These are phyloP conservation scores for Sorex fumeus DNA, from an alignment of 2,113 vertebrate species.

Conservation along the genomic window DNA sequence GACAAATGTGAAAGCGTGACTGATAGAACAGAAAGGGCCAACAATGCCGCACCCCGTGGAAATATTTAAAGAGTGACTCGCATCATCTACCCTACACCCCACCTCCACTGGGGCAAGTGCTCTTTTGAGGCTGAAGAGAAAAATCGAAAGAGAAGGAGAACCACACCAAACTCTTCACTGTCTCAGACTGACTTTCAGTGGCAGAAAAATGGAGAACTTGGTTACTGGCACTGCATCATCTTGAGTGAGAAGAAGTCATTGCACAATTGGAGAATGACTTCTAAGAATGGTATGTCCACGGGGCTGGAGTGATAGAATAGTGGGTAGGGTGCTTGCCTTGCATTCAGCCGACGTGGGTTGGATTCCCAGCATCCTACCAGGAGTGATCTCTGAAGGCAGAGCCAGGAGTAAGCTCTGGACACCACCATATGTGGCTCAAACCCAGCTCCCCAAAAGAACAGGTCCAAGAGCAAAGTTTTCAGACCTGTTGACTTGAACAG, in stretches of 20 bases:
- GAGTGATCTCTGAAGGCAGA: too few relatives aligned
- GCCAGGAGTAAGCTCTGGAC: too few relatives aligned
- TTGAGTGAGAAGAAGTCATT: background rate
- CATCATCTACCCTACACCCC: background rate
- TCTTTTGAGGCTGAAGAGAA: background rate
- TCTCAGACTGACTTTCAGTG: background rate
- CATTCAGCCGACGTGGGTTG: too few relatives aligned
- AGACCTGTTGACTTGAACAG: background rate
- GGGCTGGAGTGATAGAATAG: too few relatives aligned
- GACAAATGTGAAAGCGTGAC: constrained; percentile 62
- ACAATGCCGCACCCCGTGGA: constrained; percentile 53
- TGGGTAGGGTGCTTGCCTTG: too few relatives aligned
- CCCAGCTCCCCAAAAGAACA: too few relatives aligned
- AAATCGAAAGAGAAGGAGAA: background rate
- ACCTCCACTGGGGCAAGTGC: background rate
- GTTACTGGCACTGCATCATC: background rate
- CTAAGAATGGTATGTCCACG: background rate
- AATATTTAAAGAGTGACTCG: constrained; percentile 51
- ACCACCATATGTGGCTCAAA: too few relatives aligned
- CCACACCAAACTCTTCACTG: background rate
- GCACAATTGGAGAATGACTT: background rate
- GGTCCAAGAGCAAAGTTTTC: background rate
- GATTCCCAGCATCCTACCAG: too few relatives aligned
- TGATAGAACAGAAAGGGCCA: constrained; percentile 50
- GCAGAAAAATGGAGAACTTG: background rate